Base-by-base conservation (phyloP, 1,140 invertebrate species). In the Rhopalosiphum padi region DNA sequence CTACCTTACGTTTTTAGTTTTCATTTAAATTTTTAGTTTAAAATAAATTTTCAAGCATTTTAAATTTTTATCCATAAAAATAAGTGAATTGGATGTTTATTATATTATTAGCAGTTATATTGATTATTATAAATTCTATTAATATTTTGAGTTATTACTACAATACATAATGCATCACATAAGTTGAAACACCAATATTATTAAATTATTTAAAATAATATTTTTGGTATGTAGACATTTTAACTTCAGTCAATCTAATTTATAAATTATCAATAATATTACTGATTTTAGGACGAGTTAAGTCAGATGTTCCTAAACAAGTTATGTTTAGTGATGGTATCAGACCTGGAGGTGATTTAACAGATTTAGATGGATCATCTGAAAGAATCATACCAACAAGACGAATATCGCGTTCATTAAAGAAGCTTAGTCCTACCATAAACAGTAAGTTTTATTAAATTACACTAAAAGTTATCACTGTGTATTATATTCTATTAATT, bases 261-360 rank as follows among this genome's bases (percentile, higher is more conserved):
- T 46, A 25, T 86, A 9, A 5, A 88, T 35, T 3, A 35, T 35
- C n/a, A 88, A 88, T 51, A 35, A 51, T 60, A 6, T 22, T 60
- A 90, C 30, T 90, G 85, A 94, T 94, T 87, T 55, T 92, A 95
- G 95, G 95, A 30, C 94, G 95, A 48, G 87, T 94, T n/a, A 95
- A 95, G 94, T 95, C 96, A 88, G 95, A 97, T 95, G 95, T 97
- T 95, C 95, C 97, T 95, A 97, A 97, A 94, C 97, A 97, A 94
- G 98, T 99, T 21, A 98, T 98, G 96, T 99, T 99, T 95, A 98
- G 98, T 94, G 98, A 98, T 96, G 98, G 98, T 94, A 98, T 99
- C 95, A 96, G 98, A 94, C 98, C 98, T 93, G 98, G 98, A 94
- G 98, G 98, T 95, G 98, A 98, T 96, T 96, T 98, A 94, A 97